Conservation (phyloP, 2,888 invertebrate genomes). For the Hipparchia sbordonii region DNA sequence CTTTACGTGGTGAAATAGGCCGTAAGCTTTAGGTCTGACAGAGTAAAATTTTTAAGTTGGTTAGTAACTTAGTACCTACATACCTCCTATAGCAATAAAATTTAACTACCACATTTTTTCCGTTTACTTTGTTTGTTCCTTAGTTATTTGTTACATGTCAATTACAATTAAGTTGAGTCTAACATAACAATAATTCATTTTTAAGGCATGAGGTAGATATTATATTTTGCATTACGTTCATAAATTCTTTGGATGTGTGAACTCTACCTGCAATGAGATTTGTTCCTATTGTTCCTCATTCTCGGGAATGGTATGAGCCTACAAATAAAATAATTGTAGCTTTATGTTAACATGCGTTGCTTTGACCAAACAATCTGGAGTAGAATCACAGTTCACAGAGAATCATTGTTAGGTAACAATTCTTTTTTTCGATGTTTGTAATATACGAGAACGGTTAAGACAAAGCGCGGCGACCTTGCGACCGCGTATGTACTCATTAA, state of each 20-base stretch:
- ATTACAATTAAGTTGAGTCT: slow-evolving; percentile 1
- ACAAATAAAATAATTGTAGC: slow-evolving; percentile 49
- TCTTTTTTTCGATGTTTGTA: slow-evolving; percentile 59
- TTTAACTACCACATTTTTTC: slow-evolving; percentile 2
- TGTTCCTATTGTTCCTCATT: slow-evolving; percentile 38
- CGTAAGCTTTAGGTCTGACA: not conserved
- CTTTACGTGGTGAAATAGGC: too few relatives aligned
- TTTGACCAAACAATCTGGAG: slow-evolving; percentile 63
- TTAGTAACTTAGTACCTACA: not conserved
- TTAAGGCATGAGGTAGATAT: slow-evolving; percentile 32
- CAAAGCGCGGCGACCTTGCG: slow-evolving; percentile 73
- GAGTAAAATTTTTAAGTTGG: not conserved
- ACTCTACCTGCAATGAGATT: slow-evolving; percentile 15
- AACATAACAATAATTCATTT: slow-evolving; percentile 14
- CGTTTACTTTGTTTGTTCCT: slow-evolving; percentile 10
- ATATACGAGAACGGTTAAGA: slow-evolving; percentile 69
- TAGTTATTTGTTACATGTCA: slow-evolving; percentile 11
- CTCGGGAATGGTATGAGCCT: slow-evolving; percentile 31
- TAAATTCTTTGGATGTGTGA: slow-evolving; percentile 33
- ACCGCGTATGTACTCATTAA: slow-evolving; percentile 54
- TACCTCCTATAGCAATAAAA: slow-evolving; percentile 1
- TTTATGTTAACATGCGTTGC: slow-evolving; percentile 52
- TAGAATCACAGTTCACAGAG: slow-evolving; percentile 65
- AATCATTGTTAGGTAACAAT: slow-evolving; percentile 72
- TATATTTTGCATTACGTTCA: slow-evolving; percentile 12